Conservation (phyloP, 2,113 vertebrate genomes). For the Halichoerus grypus region DNA sequence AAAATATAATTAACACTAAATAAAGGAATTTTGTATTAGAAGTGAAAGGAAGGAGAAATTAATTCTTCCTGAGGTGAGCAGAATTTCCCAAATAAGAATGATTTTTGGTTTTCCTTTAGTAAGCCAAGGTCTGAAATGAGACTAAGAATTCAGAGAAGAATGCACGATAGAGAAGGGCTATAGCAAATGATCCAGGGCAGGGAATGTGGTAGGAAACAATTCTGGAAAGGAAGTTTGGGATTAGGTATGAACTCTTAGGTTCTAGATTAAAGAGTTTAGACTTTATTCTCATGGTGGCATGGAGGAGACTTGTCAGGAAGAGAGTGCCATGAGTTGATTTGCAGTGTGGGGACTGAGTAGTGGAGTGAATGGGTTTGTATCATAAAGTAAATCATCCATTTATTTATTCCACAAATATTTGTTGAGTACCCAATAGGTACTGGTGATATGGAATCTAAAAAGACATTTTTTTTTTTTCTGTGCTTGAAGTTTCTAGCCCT, state of each 20-base stretch:
- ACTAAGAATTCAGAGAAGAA: neutral
- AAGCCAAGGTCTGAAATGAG: neutral
- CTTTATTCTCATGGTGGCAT: neutral
- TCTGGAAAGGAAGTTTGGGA: neutral
- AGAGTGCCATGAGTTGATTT: neutral
- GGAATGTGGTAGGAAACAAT: neutral
- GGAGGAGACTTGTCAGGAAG: neutral
- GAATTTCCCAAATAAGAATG: neutral
- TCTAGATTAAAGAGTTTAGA: neutral
- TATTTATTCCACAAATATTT: neutral
- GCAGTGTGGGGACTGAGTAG: neutral
- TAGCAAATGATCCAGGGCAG: neutral
- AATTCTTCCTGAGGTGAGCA: neutral
- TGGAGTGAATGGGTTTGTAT: neutral
- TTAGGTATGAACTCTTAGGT: neutral
- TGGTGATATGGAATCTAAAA: neutral
- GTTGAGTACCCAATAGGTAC: neutral
- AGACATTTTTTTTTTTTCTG: neutral
- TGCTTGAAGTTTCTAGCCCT: neutral
- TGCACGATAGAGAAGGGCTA: neutral
- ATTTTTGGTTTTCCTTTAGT: neutral
- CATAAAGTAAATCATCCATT: neutral
- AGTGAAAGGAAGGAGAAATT: neutral
- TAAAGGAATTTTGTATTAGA: neutral
- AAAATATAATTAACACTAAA: neutral